These are phyloP conservation scores for Drosophila paranaensis DNA, from an alignment of 2,888 invertebrate species.

Conservation along the genomic window DNA sequence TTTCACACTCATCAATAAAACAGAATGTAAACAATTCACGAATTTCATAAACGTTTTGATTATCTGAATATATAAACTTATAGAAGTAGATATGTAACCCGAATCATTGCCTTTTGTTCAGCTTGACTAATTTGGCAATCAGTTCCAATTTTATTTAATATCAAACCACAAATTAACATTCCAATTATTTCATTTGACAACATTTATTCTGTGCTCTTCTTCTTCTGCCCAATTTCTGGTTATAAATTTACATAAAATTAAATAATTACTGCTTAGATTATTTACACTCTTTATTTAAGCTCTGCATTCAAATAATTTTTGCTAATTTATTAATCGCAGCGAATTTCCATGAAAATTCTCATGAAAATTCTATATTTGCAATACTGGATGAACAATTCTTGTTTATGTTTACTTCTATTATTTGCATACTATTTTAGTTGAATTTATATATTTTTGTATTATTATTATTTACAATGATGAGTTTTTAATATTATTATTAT, in stretches of 20 bases:
- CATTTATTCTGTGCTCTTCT: not conserved
- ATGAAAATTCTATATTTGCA: not conserved
- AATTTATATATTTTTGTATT: not conserved
- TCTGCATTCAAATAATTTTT: constrained; percentile 2
- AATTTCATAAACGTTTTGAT: constrained; percentile 7
- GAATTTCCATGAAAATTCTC: not conserved
- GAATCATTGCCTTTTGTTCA: not conserved
- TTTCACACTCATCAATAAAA: constrained; percentile 9
- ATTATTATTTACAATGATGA: not conserved
- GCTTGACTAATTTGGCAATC: constrained; percentile 4
- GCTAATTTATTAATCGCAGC: not conserved
- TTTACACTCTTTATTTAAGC: constrained; percentile 6
- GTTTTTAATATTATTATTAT: too few relatives aligned
- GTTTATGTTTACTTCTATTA: not conserved
- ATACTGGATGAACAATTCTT: not conserved
- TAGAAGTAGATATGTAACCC: too few relatives aligned
- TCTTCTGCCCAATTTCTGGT: not conserved
- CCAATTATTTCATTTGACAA: not conserved
- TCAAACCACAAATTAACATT: not conserved
- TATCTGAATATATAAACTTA: not conserved
- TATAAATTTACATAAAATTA: not conserved
- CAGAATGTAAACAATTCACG: not conserved
- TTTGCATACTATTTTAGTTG: not conserved
- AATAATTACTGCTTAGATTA: constrained; percentile 5
- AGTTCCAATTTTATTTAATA: not conserved